Base-by-base conservation (phyloP, 2,113 vertebrate species). In the Cochlearius cochlearius region DNA sequence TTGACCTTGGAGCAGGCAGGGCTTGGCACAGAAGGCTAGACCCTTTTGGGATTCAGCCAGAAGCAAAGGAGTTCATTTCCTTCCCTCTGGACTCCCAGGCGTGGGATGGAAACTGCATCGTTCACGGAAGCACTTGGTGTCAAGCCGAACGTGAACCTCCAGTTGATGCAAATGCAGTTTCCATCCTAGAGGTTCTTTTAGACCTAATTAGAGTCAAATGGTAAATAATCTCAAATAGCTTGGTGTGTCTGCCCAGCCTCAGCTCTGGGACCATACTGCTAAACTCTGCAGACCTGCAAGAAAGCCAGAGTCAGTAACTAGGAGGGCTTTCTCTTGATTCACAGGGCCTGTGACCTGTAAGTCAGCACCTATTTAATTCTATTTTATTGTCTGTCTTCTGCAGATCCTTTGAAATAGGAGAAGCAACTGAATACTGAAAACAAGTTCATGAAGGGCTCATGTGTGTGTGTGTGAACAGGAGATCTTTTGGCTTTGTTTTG, bases 121-220 rank as follows among this genome's bases (percentile, higher is more conserved):
- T 27, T 62, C 18, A 71, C 1, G 3, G 52, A 69, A 66, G 30
- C 11, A 4, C 71, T 75, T 2, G 1, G 8, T 85, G 45, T 29
- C 0, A 2, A 74, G 36, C 34, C 1, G 2, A 52, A 77, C 0
- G 0, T 20, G 34, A 86, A 13, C 12, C 23, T 66, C 34, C 30
- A 21, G 25, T 58, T 71, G 56, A 39, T 1, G 22, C n/a, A 86
- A 67, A 59, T 34, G n/a, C 25, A 27, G n/a, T 86, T 92, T 59
- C 41, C 18, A 50, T 55, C 38, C 68, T 30, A 72, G 34, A 18
- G 20, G 26, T 82, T 77, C 34, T 23, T 73, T 88, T 66, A 56
- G 60, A 21, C 62, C 12, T 47, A 92, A 69, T 77, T 69, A 38
- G 27, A 1, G 4, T 85, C 55, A 92, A 78, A 74, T 16, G n/a